Base-by-base conservation (phyloP, 2,113 vertebrate genomes). In the Hirundichthys speculiger region DNA sequence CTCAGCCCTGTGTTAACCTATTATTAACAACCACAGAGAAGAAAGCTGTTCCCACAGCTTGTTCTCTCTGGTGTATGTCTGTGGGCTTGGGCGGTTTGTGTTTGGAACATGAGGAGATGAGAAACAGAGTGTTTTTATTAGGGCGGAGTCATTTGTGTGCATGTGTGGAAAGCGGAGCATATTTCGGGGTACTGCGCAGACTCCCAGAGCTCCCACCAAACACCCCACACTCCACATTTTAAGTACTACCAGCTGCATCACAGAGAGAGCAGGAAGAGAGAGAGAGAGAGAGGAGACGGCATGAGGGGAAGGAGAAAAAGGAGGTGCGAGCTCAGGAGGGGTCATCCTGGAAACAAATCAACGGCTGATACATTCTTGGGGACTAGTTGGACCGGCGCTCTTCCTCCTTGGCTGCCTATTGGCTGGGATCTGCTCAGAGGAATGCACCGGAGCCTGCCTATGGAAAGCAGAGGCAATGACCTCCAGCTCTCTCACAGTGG, bases 231-330 rank as follows among this genome's bases (percentile, higher is more conserved):
- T 81, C 79, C 77, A 75, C 77, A 75, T 80, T 83, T 64, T 92
- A 93, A 94, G 85, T 90, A 86, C 88, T 86, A 91, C 91, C 93
- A 93, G 93, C 91, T 93, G 93, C 85, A 80, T 77, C 63, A 63
- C 63, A 48, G 62, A 86, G 63, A 52, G 53, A 76, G 42, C 78
- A 77, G 83, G 70, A 69, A 74, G 69, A 73, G 59, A 20, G 54
- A 21, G 55, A 12, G 58, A 20, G 56, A 21, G 54, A 24, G 52
- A n/a, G 42, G 71, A n/a, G 69, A 70, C 43, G 4, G 27, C 41
- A 50, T 12, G 64, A 56, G 39, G 48, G 48, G 50, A 63, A 49
- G 52, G 45, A 58, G 45, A 54, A 49, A 63, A 59, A 20, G 40
- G 79, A 75, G 67, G 69, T 63, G 82, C 57, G 71, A 77, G 59